phyloP scores from a whole-genome alignment of 2,113 vertebrate genomes.

The Sander vitreus region DNA sequence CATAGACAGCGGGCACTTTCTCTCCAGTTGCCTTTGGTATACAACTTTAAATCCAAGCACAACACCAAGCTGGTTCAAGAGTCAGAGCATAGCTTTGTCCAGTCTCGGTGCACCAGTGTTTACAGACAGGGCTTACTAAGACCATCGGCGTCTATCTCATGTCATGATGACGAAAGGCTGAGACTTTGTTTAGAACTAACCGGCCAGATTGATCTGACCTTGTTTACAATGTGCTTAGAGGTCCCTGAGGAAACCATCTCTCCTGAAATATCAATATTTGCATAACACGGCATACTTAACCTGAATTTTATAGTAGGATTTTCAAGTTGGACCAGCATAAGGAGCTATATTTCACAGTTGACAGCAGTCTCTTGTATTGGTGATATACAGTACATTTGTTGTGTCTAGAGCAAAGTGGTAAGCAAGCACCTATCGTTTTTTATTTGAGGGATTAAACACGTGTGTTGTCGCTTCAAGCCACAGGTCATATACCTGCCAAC shows the following conservation, averaged over 20 bases:
- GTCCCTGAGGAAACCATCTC: conserved; percentile 29
- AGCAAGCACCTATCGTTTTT: conserved; percentile 32
- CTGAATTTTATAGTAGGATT: conserved; percentile 39
- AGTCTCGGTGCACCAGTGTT: conserved; percentile 44
- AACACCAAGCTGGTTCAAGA: conserved; percentile 65
- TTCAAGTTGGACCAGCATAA: conserved; percentile 6
- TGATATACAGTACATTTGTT: conserved; percentile 18
- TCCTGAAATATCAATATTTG: conserved; percentile 65
- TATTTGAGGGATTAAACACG: conserved; percentile 36
- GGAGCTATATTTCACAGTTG: conserved; percentile 1
- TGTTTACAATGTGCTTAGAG: conserved; percentile 63
- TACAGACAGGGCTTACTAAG: conserved; percentile 65
- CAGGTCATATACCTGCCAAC: conserved; percentile 53
- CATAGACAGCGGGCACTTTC: conserved; percentile 71
- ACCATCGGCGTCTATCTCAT: conserved; percentile 50
- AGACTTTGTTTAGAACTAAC: conserved; percentile 41
- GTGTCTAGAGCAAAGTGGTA: neutral
- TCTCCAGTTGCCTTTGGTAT: conserved; percentile 54
- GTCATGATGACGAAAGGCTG: conserved; percentile 60
- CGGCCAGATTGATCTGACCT: conserved; percentile 43
- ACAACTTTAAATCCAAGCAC: conserved; percentile 74
- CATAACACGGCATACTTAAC: conserved; percentile 31
- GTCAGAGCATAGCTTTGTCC: conserved; percentile 64
- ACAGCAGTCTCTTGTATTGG: conserved; percentile 10
- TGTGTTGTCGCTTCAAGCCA: conserved; percentile 42